Percentiles rank a stretch among this genome's conserved stretches.
These are phyloP conservation scores for Bacillus rossius DNA, from an alignment of 1,140 invertebrate species.

Conservation along the genomic window DNA sequence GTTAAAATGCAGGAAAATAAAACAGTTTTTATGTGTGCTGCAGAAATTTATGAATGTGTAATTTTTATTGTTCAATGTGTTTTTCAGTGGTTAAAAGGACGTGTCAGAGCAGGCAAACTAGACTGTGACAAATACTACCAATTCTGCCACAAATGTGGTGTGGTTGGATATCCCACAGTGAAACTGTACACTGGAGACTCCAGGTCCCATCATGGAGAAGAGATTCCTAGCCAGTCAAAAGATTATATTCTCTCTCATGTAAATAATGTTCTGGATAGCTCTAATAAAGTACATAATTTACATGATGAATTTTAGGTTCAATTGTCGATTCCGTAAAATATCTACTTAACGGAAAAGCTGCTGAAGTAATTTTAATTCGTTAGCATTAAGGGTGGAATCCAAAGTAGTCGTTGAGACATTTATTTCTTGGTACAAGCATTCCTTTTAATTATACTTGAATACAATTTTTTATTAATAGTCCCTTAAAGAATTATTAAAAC, in stretches of 20 bases:
- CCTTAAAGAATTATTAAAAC: too few species aligned
- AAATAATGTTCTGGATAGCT: not conserved
- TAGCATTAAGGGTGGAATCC: too few species aligned
- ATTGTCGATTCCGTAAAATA: too few species aligned
- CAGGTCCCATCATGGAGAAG: slow-evolving; percentile 1
- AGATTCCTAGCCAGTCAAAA: slow-evolving; percentile 9
- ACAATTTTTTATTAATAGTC: too few species aligned
- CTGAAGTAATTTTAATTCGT: too few species aligned
- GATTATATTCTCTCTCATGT: not conserved
- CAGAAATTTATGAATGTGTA: too few species aligned
- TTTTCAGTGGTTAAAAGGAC: slow-evolving; percentile 46
- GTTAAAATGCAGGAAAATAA: too few species aligned
- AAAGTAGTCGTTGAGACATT: too few species aligned
- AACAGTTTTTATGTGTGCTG: too few species aligned
- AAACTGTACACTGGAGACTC: slow-evolving; percentile 29
- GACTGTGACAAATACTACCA: slow-evolving; percentile 47
- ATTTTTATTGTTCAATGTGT: slow-evolving; percentile 16
- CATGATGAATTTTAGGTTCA: slow-evolving; percentile 14
- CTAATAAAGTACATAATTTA: not conserved
- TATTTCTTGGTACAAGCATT: too few species aligned
- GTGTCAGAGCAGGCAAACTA: slow-evolving; percentile 48
- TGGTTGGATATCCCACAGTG: slow-evolving; percentile 51
- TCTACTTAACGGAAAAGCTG: too few species aligned
- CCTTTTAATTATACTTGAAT: too few species aligned
- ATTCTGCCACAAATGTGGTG: slow-evolving; percentile 44